Conservation (phyloP, 2,797 vertebrate genomes). For the Myotis findleyi region DNA sequence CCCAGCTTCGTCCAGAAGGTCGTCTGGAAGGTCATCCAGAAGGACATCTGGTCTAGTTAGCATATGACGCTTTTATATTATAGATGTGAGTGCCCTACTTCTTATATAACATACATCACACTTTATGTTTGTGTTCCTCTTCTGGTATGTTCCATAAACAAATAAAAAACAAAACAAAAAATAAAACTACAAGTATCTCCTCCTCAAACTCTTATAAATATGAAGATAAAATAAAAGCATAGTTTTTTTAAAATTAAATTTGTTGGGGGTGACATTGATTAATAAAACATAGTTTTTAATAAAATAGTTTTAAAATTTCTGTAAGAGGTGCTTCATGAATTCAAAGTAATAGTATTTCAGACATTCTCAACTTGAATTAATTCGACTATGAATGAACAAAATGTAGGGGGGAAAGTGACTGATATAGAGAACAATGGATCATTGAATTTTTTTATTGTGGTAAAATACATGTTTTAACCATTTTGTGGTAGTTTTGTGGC, state of each 20-base stretch:
- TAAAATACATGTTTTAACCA: neutral
- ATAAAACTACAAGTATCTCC: neutral
- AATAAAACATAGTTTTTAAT: conserved; percentile 16
- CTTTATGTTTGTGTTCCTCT: neutral
- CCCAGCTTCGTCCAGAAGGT: no score
- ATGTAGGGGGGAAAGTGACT: neutral
- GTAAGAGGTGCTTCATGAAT: neutral
- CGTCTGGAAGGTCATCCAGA: no score
- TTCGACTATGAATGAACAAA: neutral
- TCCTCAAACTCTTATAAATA: conserved; percentile 2
- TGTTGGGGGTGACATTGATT: neutral
- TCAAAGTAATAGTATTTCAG: neutral
- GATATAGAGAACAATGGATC: neutral
- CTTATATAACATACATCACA: neutral
- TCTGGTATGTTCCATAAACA: neutral
- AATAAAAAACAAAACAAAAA: neutral
- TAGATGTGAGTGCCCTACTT: neutral
- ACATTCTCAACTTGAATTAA: neutral
- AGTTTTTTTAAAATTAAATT: neutral
- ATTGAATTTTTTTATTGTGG: neutral
- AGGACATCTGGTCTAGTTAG: no score
- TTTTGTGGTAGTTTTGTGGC: neutral
- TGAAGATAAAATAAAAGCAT: conserved; percentile 10
- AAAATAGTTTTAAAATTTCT: neutral
- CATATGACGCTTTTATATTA: no score